A percentile compares a stretch with the other conserved stretches of the same genome.
phyloP scores from a whole-genome alignment of 2,888 invertebrate species.

The Capitulum mitella region DNA sequence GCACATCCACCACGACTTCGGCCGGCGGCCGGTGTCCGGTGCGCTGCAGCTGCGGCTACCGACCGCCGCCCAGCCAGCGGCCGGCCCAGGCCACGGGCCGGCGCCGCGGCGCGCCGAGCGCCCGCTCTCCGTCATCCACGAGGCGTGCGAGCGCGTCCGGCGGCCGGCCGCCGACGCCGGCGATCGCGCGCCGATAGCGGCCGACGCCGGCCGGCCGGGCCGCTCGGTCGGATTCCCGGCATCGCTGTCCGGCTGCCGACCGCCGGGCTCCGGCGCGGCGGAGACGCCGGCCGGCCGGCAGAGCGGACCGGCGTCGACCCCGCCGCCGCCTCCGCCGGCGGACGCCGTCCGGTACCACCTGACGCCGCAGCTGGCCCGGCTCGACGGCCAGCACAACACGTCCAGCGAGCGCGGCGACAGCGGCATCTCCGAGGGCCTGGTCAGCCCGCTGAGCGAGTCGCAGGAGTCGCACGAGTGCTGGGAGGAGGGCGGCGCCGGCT shows the following conservation, averaged over 20 bases:
- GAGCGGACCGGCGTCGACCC: not conserved
- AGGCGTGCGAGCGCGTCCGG: not conserved
- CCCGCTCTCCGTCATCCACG: not conserved
- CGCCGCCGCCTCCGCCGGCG: not conserved
- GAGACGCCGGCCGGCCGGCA: not conserved
- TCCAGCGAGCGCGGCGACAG: constrained; percentile 20
- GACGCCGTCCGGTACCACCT: not conserved
- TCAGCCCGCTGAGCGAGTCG: constrained; percentile 7
- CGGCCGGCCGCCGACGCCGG: not conserved
- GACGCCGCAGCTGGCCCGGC: not conserved
- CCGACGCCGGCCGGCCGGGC: not conserved
- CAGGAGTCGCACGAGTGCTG: constrained; percentile 15
- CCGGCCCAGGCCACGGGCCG: not conserved
- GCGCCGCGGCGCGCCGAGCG: not conserved
- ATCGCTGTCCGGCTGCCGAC: not conserved
- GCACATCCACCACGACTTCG: constrained; percentile 7
- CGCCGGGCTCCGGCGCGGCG: not conserved
- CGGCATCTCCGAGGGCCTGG: constrained; percentile 1
- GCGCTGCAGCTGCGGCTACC: constrained; percentile 3
- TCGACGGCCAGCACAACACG: constrained; percentile 4
- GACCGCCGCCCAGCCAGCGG: not conserved
- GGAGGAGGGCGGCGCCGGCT: not conserved
- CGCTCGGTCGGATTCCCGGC: not conserved
- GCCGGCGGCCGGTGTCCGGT: not conserved
- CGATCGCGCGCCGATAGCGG: not conserved